Conservation (phyloP, 2,888 invertebrate species). For the Brenthis hecate region DNA sequence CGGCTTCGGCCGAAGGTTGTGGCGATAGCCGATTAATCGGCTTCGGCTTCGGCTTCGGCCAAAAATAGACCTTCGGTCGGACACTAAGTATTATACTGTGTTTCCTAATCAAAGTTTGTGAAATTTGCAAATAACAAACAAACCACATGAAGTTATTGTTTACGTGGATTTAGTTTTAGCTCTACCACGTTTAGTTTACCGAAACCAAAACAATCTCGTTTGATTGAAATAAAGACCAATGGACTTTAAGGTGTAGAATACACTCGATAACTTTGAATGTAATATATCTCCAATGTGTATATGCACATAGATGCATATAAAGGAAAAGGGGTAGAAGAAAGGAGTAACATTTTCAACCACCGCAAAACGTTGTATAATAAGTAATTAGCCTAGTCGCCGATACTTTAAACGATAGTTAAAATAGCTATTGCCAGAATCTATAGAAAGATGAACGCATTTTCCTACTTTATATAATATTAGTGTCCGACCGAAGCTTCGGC, state of each 20-base stretch:
- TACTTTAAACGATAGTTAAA: no score
- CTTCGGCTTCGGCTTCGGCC: no score
- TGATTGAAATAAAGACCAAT: conserved; percentile 1
- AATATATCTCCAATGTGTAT: not conserved
- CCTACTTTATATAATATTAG: no score
- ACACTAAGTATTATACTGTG: not conserved
- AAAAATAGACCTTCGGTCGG: no score
- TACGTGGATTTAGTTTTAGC: conserved; percentile 4
- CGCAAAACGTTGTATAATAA: no score
- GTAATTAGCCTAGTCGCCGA: no score
- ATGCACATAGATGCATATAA: not conserved
- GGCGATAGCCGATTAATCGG: no score
- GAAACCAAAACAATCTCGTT: conserved; percentile 6
- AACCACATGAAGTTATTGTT: conserved; percentile 9
- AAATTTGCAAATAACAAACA: conserved; percentile 13
- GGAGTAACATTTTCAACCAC: no score
- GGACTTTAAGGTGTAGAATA: not conserved
- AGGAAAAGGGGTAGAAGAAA: not conserved
- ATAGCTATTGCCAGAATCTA: no score
- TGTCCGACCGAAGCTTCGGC: no score
- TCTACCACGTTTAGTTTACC: not conserved
- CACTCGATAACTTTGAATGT: not conserved
- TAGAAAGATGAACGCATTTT: no score
- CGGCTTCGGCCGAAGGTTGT: no score
- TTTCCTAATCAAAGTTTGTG: not conserved